Percentiles rank a stretch among this genome's conserved stretches.
Conservation (phyloP, 2,113 vertebrate species). For the Propithecus coquereli region DNA sequence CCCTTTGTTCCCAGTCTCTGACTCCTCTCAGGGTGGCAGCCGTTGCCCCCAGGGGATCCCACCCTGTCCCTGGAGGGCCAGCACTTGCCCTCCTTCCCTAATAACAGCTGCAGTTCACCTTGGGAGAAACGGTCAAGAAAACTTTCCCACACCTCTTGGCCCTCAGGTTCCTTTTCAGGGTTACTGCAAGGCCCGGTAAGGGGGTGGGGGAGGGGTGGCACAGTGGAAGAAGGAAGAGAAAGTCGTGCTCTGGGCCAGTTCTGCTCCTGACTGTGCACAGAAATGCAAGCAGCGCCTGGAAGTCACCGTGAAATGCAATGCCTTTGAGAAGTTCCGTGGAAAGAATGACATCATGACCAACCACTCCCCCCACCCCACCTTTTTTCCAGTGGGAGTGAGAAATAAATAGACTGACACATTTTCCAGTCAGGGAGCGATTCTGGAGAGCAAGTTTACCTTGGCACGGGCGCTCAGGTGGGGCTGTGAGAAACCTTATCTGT, state of each 20-base stretch:
- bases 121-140: neutral
- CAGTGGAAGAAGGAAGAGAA: constrained; percentile 28
- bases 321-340: constrained; percentile 74
- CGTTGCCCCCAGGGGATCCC: neutral
- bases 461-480: constrained; percentile 73
- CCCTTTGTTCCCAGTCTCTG: neutral
- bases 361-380: constrained; percentile 48
- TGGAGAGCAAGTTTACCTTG: constrained; percentile 70
- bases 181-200: neutral
- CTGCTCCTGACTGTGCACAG: neutral
- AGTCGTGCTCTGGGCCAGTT: neutral
- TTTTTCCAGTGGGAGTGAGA: constrained; percentile 79
- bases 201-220: neutral
- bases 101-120: neutral
- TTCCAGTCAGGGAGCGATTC: constrained; percentile 65
- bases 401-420: constrained; percentile 80
- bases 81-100: neutral
- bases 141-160: neutral
- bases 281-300: constrained; percentile 74
- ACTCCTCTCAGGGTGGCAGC: neutral
- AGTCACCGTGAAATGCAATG: constrained; percentile 74
- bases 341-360: constrained; percentile 77
- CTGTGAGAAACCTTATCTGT: constrained; percentile 77
- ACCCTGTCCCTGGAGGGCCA: neutral
- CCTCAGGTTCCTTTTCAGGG: neutral